Conservation (phyloP, 1,140 invertebrate genomes). For the Melanaphis sacchari region DNA sequence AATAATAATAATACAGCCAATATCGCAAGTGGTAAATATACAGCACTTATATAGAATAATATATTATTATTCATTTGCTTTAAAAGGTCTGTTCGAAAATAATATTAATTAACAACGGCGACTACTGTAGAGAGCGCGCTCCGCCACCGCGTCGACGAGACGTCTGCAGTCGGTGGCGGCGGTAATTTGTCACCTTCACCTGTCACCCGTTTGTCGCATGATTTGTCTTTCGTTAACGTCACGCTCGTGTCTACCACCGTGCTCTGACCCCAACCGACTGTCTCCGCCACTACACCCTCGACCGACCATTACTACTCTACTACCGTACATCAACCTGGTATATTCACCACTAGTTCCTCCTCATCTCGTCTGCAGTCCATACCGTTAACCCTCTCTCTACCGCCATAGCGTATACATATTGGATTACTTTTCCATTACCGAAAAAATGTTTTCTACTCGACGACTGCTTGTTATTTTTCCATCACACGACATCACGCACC, state of each 20-base stretch:
- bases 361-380: not conserved
- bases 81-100: slow-evolving; percentile 34
- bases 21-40: not conserved
- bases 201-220: slow-evolving; percentile 57
- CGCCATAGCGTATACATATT: slow-evolving; percentile 2
- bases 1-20: not conserved
- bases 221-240: slow-evolving; percentile 55
- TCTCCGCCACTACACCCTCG: not conserved
- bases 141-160: not conserved
- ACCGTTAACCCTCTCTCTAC: not conserved
- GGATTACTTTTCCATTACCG: slow-evolving; percentile 57
- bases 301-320: not conserved
- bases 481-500: slow-evolving; percentile 13
- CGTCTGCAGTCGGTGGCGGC: slow-evolving; percentile 10
- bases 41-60: not conserved
- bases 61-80: not conserved
- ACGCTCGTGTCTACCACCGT: slow-evolving; percentile 10
- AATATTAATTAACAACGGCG: slow-evolving; percentile 41
- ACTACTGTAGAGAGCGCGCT: not conserved
- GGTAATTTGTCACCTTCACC: slow-evolving; percentile 56
- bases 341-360: not conserved
- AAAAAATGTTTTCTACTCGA: slow-evolving; percentile 42
- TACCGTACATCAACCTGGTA: not conserved
- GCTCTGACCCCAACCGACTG: not conserved
- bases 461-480: slow-evolving; percentile 56